Evolutionary conservation across 2,113 vertebrate species (phyloP).

Genomic region (Xiphorhynchus elegans): DNA sequence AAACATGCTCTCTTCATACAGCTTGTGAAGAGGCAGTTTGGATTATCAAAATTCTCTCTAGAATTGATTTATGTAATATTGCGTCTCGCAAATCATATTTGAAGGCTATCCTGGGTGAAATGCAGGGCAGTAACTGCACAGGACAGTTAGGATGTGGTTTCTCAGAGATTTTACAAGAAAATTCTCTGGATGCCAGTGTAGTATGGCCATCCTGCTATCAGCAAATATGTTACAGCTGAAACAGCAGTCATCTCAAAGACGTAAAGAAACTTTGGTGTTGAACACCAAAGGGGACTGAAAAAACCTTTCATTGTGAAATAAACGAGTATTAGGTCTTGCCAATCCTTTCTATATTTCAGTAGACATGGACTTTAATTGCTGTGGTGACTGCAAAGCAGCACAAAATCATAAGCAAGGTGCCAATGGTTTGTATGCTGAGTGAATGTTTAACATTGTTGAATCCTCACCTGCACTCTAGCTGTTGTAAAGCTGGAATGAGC

Average conservation of each 20-base stretch:
- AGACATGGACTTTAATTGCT: neutral
- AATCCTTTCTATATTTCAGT: neutral
- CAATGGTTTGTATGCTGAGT: neutral
- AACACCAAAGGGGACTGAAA: neutral
- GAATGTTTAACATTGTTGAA: neutral
- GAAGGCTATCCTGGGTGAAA: neutral
- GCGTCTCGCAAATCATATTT: neutral
- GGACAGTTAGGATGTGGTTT: neutral
- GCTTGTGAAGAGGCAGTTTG: neutral
- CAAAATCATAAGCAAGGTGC: neutral
- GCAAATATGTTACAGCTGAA: neutral
- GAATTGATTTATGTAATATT: neutral
- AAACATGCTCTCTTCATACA: neutral
- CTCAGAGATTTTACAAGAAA: neutral
- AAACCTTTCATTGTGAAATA: neutral
- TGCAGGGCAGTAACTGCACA: rapidly evolving
- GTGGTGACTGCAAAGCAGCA: neutral
- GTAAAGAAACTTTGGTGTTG: neutral
- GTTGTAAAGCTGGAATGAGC: neutral
- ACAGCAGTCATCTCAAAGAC: neutral
- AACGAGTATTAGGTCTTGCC: neutral
- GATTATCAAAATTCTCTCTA: neutral
- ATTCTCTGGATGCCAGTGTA: neutral
- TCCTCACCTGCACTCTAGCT: neutral
- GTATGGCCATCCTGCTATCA: neutral